These are phyloP conservation scores for Galemys pyrenaicus DNA, from an alignment of 2,113 vertebrate genomes.

Conservation along the genomic window DNA sequence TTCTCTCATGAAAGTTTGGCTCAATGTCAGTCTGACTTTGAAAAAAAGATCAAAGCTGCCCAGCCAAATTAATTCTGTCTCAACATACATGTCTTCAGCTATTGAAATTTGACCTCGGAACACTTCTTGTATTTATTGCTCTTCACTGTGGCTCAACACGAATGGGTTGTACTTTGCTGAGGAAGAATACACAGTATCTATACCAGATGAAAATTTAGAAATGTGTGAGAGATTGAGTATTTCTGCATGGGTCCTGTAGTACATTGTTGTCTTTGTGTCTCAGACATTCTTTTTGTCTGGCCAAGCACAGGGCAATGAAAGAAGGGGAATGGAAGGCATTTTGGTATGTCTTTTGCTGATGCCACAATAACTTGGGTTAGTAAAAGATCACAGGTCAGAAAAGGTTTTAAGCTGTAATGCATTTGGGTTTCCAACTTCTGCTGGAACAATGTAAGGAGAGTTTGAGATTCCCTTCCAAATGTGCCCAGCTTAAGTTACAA, in stretches of 20 bases:
- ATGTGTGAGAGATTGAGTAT: neutral
- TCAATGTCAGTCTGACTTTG: slow-evolving; percentile 45
- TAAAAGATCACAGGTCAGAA: slow-evolving; percentile 37
- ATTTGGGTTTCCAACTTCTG: slow-evolving; percentile 10
- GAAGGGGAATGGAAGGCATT: neutral
- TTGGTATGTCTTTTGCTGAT: neutral
- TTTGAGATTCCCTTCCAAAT: slow-evolving; percentile 48
- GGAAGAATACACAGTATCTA: neutral
- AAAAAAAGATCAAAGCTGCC: slow-evolving; percentile 58
- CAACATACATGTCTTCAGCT: slow-evolving; percentile 31
- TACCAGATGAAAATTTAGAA: neutral
- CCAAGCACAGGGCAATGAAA: neutral
- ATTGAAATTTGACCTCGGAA: slow-evolving; percentile 52
- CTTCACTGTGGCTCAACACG: neutral
- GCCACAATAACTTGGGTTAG: neutral
- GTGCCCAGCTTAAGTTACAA: slow-evolving; percentile 61
- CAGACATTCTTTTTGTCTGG: neutral
- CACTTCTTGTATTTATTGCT: neutral
- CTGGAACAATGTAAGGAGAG: slow-evolving; percentile 20
- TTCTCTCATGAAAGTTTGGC: slow-evolving; percentile 43
- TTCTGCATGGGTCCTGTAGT: neutral
- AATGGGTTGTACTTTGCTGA: slow-evolving; percentile 13
- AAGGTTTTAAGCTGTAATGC: neutral
- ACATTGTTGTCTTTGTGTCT: neutral
- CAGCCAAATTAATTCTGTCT: slow-evolving; percentile 29